Conservation (phyloP, 2,888 invertebrate species). For the Caenorhabditis sulstoni region DNA sequence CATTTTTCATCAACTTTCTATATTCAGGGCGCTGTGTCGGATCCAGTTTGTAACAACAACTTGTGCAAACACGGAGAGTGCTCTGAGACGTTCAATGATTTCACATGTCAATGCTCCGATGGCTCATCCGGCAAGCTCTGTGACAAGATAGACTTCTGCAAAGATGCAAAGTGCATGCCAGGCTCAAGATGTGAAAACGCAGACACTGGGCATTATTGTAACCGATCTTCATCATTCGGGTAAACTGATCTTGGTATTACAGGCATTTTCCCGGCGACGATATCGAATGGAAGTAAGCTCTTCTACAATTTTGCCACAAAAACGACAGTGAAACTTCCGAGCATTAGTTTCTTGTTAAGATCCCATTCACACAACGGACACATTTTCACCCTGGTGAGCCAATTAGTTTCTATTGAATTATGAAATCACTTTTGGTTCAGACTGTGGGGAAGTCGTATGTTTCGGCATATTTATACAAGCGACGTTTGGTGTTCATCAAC, state of each 20-base stretch:
- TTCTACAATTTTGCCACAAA: slow-evolving; percentile 49
- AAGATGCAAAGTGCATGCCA: slow-evolving; percentile 66
- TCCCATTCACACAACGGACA: slow-evolving; percentile 65
- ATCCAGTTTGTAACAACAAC: slow-evolving; percentile 71
- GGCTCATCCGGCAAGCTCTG: slow-evolving; percentile 71
- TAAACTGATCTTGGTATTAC: no score
- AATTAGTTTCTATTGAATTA: neutral
- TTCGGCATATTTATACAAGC: slow-evolving; percentile 48
- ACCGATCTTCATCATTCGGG: no score
- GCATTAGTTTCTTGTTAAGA: slow-evolving; percentile 58
- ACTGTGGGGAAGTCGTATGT: slow-evolving; percentile 26
- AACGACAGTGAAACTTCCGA: slow-evolving; percentile 22
- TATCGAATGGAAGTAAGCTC: slow-evolving; percentile 62
- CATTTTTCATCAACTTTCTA: neutral
- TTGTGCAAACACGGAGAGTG: slow-evolving; percentile 92
- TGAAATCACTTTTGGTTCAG: slow-evolving; percentile 15
- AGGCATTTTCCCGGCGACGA: slow-evolving; percentile 67
- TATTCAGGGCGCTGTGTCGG: slow-evolving; percentile 74
- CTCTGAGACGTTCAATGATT: slow-evolving; percentile 87
- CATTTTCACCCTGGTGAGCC: slow-evolving; percentile 63
- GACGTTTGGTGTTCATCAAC: slow-evolving; percentile 54
- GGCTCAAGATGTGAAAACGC: slow-evolving; percentile 69
- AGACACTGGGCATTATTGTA: slow-evolving; percentile 73
- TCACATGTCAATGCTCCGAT: slow-evolving; percentile 70
- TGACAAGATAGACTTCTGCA: slow-evolving; percentile 72